These are phyloP conservation scores for Ceraclea dissimilis DNA, from an alignment of 2,888 invertebrate species.

Conservation along the genomic window DNA sequence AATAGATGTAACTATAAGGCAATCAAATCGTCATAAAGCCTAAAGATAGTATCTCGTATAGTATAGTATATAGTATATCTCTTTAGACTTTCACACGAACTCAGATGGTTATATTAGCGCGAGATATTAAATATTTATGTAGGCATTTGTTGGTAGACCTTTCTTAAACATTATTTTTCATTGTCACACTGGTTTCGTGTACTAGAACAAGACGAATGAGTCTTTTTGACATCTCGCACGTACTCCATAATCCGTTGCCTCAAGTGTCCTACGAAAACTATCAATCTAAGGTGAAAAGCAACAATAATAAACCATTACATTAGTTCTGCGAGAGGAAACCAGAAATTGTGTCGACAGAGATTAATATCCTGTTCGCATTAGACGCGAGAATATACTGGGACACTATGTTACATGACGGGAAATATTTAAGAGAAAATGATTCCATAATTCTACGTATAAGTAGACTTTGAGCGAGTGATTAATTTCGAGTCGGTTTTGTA, in stretches of 20 bases:
- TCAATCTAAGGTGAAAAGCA: not conserved
- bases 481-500: not conserved
- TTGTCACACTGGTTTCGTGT: not conserved
- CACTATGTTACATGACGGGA: not conserved
- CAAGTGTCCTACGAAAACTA: conserved; percentile 1
- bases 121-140: not conserved
- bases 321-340: not conserved
- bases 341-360: conserved; percentile 1
- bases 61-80: too few relatives aligned
- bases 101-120: too few relatives aligned
- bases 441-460: not conserved
- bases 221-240: not conserved
- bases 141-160: not conserved
- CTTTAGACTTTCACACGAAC: too few relatives aligned
- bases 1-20: too few relatives aligned
- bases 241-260: not conserved
- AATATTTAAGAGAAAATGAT: not conserved
- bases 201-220: not conserved
- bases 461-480: not conserved
- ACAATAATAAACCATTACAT: not conserved
- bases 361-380: not conserved
- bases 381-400: not conserved
- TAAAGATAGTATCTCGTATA: too few relatives aligned
- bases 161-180: not conserved
- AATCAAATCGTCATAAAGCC: too few relatives aligned